Evolutionary conservation across 1,140 invertebrate species (phyloP), one percentile per base, ranked within the genome.

Genomic region (Drosophila auraria): DNA sequence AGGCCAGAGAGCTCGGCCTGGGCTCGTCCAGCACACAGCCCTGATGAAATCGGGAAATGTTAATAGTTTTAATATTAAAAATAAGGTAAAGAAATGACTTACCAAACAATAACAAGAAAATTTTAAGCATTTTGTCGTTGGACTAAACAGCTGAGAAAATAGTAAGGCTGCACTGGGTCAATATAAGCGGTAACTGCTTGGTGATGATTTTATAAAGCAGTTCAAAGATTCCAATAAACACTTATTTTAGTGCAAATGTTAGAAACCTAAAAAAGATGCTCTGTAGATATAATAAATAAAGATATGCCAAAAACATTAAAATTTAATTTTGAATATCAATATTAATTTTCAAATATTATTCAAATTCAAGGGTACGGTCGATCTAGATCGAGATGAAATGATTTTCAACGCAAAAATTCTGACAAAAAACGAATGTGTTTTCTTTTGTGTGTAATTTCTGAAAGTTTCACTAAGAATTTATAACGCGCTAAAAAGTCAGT

Each of bases 1-100:
- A 89, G 54, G 0, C 84, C 86, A 5, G 82, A 82, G 0, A 89
- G 63, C n/a, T 89, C 86, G 0, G 56, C 75, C 27, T 59, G 76
- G 3, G 50, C 56, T 9, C 25, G 27, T 0, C 47, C 8, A 4
- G 23, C 47, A 25, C 17, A 45, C 1, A 87, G 17, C 5, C 49
- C 84, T 79, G 49, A 25, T 11, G 1, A 0, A 8, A 20, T 5
- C 3, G 0, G 14, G 7, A 20, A 3, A 11, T 25, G 12, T 44
- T 17, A 40, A 2, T 27, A 1, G 3, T 1, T 7, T 3, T 5
- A 3, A 5, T 20, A 5, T 11, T 20, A 11, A 38, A 64, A 68
- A n/a, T 5, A 12, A 2, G 5, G 0, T 36, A 11, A 1, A 4
- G 27, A 36, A 44, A 42, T 5, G 0, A 51, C 71, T 64, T n/a